These are phyloP conservation scores for Drosophila cardini DNA, from an alignment of 1,140 invertebrate genomes.

Conservation along the genomic window DNA sequence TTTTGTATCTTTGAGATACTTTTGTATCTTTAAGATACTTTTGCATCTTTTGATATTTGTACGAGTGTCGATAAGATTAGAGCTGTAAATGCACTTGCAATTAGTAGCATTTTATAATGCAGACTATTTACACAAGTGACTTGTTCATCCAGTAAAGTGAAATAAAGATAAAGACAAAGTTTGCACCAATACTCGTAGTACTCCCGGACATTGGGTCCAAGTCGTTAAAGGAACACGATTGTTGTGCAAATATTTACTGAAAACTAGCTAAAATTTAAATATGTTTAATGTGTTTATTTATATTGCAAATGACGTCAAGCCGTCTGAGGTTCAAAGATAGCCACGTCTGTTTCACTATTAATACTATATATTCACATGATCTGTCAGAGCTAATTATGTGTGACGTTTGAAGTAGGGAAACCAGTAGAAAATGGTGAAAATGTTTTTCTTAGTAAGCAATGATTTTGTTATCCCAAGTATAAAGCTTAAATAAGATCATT, in stretches of 20 bases:
- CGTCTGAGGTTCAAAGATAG: slow-evolving; percentile 30
- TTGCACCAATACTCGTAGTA: neutral
- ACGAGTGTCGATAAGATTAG: too few relatives aligned
- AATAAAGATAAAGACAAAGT: neutral
- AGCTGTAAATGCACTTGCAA: neutral
- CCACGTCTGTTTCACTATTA: slow-evolving; percentile 9
- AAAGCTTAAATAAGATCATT: neutral
- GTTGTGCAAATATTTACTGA: slow-evolving; percentile 47
- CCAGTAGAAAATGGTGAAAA: slow-evolving; percentile 33
- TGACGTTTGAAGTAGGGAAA: slow-evolving; percentile 53
- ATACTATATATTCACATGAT: slow-evolving; percentile 25
- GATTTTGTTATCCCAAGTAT: neutral
- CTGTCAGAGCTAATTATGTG: slow-evolving; percentile 64
- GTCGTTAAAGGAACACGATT: slow-evolving; percentile 4
- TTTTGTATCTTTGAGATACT: too few relatives aligned
- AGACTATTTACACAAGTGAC: neutral
- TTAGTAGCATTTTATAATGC: neutral
- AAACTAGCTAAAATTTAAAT: slow-evolving; percentile 5
- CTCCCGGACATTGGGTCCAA: neutral
- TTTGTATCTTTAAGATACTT: too few relatives aligned
- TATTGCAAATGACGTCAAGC: slow-evolving; percentile 67
- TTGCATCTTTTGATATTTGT: too few relatives aligned
- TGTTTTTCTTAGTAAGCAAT: neutral
- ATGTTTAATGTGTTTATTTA: slow-evolving; percentile 42
- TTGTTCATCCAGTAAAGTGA: neutral